Evolutionary conservation across 2,113 vertebrate species (phyloP).

Genomic region (Orthochromis indermauri): DNA sequence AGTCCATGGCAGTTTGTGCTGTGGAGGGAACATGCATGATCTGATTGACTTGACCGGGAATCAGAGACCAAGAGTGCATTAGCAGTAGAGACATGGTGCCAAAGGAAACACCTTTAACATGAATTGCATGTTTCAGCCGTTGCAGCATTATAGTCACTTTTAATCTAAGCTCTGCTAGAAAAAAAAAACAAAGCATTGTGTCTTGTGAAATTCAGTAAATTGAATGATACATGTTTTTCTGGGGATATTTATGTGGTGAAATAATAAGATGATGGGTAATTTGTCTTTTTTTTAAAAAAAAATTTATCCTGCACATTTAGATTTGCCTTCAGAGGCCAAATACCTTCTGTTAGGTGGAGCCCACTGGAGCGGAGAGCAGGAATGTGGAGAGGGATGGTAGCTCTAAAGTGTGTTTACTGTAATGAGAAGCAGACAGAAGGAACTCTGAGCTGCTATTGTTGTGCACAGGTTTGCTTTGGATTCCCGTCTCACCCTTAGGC

Average conservation of each 20-base stretch:
- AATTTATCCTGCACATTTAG: background rate
- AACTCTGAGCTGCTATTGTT: slow-evolving; percentile 56
- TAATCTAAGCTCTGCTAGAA: background rate
- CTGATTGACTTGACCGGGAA: slow-evolving; percentile 34
- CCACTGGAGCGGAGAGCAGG: slow-evolving; percentile 4
- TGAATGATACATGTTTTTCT: background rate
- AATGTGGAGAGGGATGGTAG: slow-evolving; percentile 41
- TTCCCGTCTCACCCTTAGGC: slow-evolving; percentile 57
- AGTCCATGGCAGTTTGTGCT: background rate
- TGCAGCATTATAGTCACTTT: slow-evolving; percentile 8
- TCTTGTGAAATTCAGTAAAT: background rate
- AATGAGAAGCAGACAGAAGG: slow-evolving; percentile 66
- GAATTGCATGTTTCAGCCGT: background rate
- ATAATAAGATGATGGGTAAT: slow-evolving; percentile 11
- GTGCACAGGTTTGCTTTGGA: slow-evolving; percentile 57
- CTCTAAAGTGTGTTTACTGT: slow-evolving; percentile 46
- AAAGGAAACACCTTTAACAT: slow-evolving; percentile 52
- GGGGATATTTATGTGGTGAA: slow-evolving; percentile 18
- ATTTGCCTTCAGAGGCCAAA: slow-evolving; percentile 4
- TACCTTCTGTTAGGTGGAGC: slow-evolving; percentile 11
- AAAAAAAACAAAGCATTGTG: background rate
- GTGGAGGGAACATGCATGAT: background rate
- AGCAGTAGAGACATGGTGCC: slow-evolving; percentile 21
- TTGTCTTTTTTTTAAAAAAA: background rate
- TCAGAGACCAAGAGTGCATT: slow-evolving; percentile 10